Evolutionary conservation across 2,113 vertebrate genomes (phyloP).

Genomic region (Vulpes vulpes): DNA sequence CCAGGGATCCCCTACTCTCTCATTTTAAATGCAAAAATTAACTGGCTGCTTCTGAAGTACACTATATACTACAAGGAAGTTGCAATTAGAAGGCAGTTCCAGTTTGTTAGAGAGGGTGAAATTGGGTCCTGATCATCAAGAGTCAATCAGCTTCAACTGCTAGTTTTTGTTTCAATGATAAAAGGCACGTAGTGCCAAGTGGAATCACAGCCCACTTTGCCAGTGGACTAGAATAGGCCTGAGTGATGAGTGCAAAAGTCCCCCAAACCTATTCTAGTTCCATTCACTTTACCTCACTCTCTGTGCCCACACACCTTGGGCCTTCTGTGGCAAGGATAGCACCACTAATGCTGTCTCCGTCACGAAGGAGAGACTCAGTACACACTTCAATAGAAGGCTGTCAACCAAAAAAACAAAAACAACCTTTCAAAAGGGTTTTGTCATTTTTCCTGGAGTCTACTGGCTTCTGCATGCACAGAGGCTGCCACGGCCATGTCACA

Average conservation of each 20-base stretch:
- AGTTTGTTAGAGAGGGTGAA: background rate
- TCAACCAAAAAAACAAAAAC: background rate
- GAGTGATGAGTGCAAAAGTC: background rate
- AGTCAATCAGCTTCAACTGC: background rate
- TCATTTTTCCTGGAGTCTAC: background rate
- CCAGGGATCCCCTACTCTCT: background rate
- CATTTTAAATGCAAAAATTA: constrained; percentile 43
- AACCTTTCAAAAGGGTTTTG: background rate
- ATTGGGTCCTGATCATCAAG: background rate
- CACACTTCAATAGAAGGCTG: background rate
- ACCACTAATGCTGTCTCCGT: background rate
- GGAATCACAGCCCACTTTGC: background rate
- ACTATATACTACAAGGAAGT: background rate
- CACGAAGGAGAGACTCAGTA: background rate
- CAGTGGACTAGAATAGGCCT: background rate
- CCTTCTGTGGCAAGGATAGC: background rate
- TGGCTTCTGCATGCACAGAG: background rate
- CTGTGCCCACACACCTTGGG: background rate
- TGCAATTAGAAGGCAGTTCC: background rate
- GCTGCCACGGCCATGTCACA: background rate
- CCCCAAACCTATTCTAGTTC: background rate
- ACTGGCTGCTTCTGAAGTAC: background rate
- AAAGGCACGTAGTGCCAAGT: background rate
- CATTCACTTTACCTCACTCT: background rate
- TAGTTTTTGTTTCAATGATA: background rate